Evolutionary conservation across 2,888 invertebrate species (phyloP).

Genomic region (Sesamia inferens): DNA sequence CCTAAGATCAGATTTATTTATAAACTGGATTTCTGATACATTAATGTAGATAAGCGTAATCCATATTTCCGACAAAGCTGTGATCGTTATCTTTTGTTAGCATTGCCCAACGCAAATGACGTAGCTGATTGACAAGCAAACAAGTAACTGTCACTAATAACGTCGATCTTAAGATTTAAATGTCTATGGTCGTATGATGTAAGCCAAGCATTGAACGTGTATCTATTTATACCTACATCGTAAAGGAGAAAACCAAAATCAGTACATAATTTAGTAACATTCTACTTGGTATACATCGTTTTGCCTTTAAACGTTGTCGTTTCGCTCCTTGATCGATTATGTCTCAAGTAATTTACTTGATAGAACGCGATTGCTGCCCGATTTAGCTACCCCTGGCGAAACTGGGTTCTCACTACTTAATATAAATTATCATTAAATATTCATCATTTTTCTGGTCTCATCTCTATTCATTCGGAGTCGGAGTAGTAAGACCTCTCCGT

Average conservation of each 20-base stretch:
- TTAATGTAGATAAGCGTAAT: constrained; percentile 19
- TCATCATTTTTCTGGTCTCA: background rate
- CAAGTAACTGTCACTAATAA: constrained; percentile 25
- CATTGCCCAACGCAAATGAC: constrained; percentile 13
- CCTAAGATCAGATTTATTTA: background rate
- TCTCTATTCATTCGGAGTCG: background rate
- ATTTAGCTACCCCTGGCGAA: constrained; percentile 1
- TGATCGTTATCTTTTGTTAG: constrained; percentile 18
- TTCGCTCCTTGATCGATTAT: constrained; percentile 10
- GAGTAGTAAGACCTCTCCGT: background rate
- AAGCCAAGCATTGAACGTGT: constrained; percentile 16
- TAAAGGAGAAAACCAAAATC: constrained; percentile 28
- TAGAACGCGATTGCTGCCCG: background rate
- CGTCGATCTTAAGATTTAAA: constrained; percentile 36
- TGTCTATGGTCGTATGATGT: constrained; percentile 26
- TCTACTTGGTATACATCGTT: background rate
- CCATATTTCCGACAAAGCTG: constrained; percentile 15
- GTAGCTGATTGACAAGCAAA: constrained; percentile 9
- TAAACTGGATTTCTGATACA: constrained; percentile 12
- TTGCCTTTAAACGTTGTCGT: background rate
- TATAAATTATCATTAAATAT: background rate
- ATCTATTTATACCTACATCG: constrained; percentile 8
- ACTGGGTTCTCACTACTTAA: background rate
- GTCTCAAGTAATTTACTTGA: constrained; percentile 24
- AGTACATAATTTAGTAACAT: background rate